Evolutionary conservation across 2,888 invertebrate species (phyloP).

Genomic region (Venusia cambrica): DNA sequence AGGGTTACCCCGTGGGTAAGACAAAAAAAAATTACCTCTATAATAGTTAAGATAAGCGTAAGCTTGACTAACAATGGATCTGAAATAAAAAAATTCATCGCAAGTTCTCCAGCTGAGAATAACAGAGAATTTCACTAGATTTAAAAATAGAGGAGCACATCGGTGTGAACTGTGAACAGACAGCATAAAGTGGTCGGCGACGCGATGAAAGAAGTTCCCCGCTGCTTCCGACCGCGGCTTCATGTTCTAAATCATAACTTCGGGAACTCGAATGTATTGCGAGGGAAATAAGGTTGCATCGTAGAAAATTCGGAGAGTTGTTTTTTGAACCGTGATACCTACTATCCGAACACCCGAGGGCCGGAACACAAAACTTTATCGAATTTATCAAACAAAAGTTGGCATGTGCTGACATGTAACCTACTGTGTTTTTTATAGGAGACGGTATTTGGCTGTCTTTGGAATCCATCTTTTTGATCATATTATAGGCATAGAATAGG

Average conservation of each 20-base stretch:
- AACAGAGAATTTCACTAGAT: constrained; percentile 24
- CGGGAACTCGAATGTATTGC: constrained; percentile 31
- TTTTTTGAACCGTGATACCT: too few species aligned
- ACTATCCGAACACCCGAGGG: too few species aligned
- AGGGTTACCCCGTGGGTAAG: too few species aligned
- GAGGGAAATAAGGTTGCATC: constrained; percentile 13
- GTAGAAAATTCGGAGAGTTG: too few species aligned
- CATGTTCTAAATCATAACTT: constrained; percentile 38
- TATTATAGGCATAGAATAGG: too few species aligned
- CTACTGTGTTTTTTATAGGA: too few species aligned
- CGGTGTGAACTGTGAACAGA: constrained; percentile 37
- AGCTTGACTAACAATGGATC: constrained; percentile 2
- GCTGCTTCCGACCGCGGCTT: constrained; percentile 33
- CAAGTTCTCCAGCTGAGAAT: constrained; percentile 15
- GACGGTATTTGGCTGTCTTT: too few species aligned
- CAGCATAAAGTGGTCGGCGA: constrained; percentile 46
- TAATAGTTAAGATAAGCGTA: too few species aligned
- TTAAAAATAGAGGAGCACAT: constrained; percentile 34
- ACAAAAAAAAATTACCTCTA: too few species aligned
- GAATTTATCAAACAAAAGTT: too few species aligned
- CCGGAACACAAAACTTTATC: neutral
- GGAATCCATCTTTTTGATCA: too few species aligned
- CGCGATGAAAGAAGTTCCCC: constrained; percentile 43
- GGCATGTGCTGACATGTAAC: too few species aligned
- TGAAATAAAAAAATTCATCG: constrained; percentile 8